phyloP scores from a whole-genome alignment of 1,140 invertebrate genomes.

The Cardiocondyla obscurior region DNA sequence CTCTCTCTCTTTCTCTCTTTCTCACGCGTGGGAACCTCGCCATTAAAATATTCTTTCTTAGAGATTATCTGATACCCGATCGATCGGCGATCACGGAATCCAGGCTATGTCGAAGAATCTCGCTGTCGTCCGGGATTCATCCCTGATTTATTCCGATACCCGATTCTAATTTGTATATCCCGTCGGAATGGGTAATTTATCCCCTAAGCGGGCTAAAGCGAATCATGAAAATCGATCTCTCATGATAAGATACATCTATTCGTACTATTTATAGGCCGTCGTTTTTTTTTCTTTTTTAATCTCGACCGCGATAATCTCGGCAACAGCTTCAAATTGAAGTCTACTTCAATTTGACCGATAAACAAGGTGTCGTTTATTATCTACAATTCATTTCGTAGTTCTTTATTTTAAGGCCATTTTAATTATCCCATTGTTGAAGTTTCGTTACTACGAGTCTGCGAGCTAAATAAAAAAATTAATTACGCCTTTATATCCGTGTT shows the following conservation, averaged over 20 bases:
- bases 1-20: not conserved
- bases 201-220: not conserved
- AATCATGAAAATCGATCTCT: slow-evolving; percentile 9
- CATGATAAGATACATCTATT: slow-evolving; percentile 20
- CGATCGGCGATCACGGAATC: slow-evolving; percentile 42
- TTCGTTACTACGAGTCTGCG: not conserved
- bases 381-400: not conserved
- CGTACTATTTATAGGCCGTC: slow-evolving; percentile 7
- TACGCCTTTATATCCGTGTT: not conserved
- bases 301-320: not conserved
- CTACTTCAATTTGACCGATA: not conserved
- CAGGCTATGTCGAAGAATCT: not conserved
- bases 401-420: not conserved
- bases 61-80: slow-evolving; percentile 39
- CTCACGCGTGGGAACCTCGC: slow-evolving; percentile 9
- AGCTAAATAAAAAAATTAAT: not conserved
- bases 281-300: slow-evolving; percentile 26
- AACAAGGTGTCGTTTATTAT: not conserved
- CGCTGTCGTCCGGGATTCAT: not conserved
- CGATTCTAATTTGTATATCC: slow-evolving; percentile 28
- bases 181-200: not conserved
- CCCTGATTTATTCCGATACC: slow-evolving; percentile 42
- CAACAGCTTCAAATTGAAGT: not conserved
- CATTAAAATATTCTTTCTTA: slow-evolving; percentile 45
- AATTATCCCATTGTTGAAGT: not conserved